Evolutionary conservation across 35 echinoderm and acorn worm species (phyloP).

Genomic region (Ophioderma brevispina): DNA sequence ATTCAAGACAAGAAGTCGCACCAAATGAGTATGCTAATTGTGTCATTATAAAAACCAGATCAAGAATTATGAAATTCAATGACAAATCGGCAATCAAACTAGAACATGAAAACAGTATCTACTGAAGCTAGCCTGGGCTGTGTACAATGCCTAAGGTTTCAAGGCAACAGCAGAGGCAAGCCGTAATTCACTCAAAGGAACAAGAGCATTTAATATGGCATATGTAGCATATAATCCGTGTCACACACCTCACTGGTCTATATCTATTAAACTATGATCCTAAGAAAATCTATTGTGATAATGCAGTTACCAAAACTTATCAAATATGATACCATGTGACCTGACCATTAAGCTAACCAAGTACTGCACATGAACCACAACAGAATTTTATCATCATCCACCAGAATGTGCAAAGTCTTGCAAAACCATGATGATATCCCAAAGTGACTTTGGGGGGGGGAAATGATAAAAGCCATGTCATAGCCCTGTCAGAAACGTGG

Average conservation of each 20-base stretch:
- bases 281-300: neutral
- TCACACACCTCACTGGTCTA: conserved; percentile 25
- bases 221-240: conserved; percentile 49
- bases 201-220: conserved; percentile 1
- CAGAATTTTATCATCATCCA: neutral
- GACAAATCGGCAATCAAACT: neutral
- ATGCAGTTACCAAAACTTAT: neutral
- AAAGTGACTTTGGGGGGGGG: conserved; percentile 6
- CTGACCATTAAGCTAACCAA: neutral
- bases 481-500: neutral
- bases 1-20: neutral
- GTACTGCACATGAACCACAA: neutral
- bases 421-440: neutral
- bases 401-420: neutral
- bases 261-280: conserved; percentile 24
- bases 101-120: conserved; percentile 42
- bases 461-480: neutral
- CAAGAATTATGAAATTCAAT: conserved; percentile 13
- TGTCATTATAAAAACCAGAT: neutral
- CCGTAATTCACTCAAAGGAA: conserved; percentile 20
- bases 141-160: conserved; percentile 37
- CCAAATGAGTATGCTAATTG: neutral
- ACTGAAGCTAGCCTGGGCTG: conserved; percentile 42
- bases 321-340: neutral
- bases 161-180: neutral